Conservation (phyloP, 1,140 invertebrate species). For the Melipona quadrifasciata region DNA sequence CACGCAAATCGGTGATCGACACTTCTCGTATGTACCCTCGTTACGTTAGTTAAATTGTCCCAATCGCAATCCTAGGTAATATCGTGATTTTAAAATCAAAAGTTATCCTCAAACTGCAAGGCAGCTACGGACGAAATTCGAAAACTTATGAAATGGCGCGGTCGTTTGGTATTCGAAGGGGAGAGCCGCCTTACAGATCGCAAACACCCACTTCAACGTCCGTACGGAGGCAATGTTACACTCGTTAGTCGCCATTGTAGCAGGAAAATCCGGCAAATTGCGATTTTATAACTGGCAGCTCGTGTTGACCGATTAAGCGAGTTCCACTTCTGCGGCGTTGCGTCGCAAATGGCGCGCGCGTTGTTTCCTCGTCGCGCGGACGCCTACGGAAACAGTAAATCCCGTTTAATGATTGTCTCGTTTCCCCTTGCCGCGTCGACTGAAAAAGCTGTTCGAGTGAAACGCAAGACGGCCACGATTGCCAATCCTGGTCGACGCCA, state of each 20-base stretch:
- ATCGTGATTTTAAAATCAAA: no score
- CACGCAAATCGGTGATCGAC: no score
- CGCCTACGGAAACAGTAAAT: constrained; percentile 11
- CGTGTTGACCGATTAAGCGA: constrained; percentile 9
- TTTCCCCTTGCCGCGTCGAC: background rate
- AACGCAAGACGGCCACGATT: background rate
- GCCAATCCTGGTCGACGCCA: background rate
- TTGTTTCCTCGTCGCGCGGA: constrained; percentile 3
- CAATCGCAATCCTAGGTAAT: no score
- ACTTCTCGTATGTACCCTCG: no score
- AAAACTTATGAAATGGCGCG: background rate
- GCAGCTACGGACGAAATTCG: background rate
- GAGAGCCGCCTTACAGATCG: background rate
- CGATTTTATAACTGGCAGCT: constrained; percentile 34
- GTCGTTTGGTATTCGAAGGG: background rate
- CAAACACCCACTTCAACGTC: constrained; percentile 6
- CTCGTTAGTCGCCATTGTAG: constrained; percentile 35
- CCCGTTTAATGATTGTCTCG: background rate
- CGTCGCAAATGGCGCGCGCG: constrained; percentile 30
- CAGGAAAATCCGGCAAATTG: constrained; percentile 30
- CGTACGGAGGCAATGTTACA: constrained; percentile 1
- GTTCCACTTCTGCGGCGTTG: background rate
- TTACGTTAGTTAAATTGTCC: no score
- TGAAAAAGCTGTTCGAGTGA: no score
- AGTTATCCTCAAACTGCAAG: background rate